Evolutionary conservation across 2,113 vertebrate genomes (phyloP).

Genomic region (Anarrhichthys ocellatus): DNA sequence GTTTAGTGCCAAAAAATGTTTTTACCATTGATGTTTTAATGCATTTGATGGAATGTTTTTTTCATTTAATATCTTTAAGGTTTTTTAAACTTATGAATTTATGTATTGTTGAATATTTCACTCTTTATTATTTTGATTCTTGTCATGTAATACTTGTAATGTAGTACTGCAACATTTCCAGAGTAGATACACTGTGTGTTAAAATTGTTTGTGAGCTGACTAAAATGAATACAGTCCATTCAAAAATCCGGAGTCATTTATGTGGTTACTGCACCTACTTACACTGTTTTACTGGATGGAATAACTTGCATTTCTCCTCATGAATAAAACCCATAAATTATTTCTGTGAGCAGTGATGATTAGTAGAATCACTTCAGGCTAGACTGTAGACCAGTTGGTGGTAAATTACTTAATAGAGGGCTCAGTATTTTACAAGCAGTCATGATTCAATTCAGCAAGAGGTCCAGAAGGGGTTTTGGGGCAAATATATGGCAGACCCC

Average conservation of each 20-base stretch:
- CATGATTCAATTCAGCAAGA: slow-evolving; percentile 69
- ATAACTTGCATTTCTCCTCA: slow-evolving; percentile 63
- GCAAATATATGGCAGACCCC: slow-evolving; percentile 68
- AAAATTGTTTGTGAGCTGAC: slow-evolving; percentile 11
- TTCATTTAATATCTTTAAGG: not conserved
- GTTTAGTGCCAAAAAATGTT: not conserved
- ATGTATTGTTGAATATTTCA: not conserved
- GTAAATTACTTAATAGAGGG: slow-evolving; percentile 74
- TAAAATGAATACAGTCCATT: slow-evolving; percentile 54
- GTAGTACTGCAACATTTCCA: not conserved
- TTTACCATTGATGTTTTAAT: no score
- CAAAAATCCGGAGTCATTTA: slow-evolving; percentile 47
- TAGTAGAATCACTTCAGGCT: slow-evolving; percentile 66
- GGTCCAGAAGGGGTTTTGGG: slow-evolving; percentile 64
- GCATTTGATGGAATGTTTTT: no score
- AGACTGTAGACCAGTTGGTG: slow-evolving; percentile 69
- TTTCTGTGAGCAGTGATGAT: slow-evolving; percentile 65
- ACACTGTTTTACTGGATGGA: slow-evolving; percentile 58
- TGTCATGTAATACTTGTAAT: not conserved
- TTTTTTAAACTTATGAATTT: not conserved
- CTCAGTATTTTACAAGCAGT: slow-evolving; percentile 76
- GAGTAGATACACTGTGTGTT: not conserved
- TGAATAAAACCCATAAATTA: slow-evolving; percentile 72
- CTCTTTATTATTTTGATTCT: not conserved
- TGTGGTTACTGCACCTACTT: slow-evolving; percentile 43